Conservation (phyloP, 35 echinoderm and acorn worm species). For the Ophiothrix spiculata region DNA sequence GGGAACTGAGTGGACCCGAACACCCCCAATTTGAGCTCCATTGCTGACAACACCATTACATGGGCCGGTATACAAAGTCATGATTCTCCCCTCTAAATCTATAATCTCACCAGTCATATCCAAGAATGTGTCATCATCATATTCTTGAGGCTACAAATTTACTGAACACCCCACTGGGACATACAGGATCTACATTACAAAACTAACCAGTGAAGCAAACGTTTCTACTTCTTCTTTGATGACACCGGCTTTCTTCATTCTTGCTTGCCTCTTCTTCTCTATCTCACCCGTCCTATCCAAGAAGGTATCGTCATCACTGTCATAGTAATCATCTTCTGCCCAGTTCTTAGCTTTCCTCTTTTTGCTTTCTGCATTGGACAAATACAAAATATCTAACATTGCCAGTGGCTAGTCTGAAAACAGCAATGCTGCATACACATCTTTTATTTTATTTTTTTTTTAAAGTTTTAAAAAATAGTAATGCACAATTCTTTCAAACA, state of each 20-base stretch:
- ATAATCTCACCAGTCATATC: slow-evolving; percentile 81
- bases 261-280: slow-evolving; percentile 79
- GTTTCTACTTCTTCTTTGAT: slow-evolving; percentile 76
- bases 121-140: slow-evolving; percentile 93
- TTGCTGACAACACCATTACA: too few species aligned
- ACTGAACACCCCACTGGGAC: too few species aligned
- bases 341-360: slow-evolving; percentile 94
- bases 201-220: slow-evolving; percentile 78
- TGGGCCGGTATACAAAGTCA: too few species aligned
- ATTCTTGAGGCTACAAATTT: too few species aligned
- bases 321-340: slow-evolving; percentile 96
- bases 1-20: too few species aligned
- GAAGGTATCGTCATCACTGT: slow-evolving; percentile 98
- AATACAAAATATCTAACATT: slow-evolving; percentile 14
- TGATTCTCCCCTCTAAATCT: too few species aligned
- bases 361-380: slow-evolving; percentile 63
- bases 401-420: not conserved
- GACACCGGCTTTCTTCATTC: slow-evolving; percentile 92
- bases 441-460: not conserved
- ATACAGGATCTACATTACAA: too few species aligned
- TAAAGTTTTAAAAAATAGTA: not conserved
- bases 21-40: too few species aligned
- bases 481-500: not conserved
- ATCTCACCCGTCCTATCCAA: slow-evolving; percentile 89
- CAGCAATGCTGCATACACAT: too few species aligned